A percentile compares a stretch with the other conserved stretches of the same genome.
These are phyloP conservation scores for Ginglymostoma cirratum DNA, from an alignment of 2,113 vertebrate species.

Conservation along the genomic window DNA sequence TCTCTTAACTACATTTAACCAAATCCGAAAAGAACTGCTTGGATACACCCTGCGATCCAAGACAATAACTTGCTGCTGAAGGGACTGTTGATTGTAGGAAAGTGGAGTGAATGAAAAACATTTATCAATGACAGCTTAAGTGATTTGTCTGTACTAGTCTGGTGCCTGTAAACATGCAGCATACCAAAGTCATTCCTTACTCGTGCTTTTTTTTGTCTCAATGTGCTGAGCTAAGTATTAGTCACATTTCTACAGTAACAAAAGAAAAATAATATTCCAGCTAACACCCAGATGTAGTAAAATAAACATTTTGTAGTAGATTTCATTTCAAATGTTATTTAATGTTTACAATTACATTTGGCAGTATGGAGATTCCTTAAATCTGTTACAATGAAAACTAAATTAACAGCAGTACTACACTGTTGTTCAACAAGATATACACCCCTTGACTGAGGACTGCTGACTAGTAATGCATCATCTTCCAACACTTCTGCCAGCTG, in stretches of 20 bases:
- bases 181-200: background rate
- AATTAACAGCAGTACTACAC: background rate
- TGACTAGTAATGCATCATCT: too few relatives aligned
- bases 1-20: too few relatives aligned
- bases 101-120: background rate
- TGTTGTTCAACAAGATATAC: too few relatives aligned
- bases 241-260: background rate
- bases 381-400: background rate
- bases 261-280: background rate
- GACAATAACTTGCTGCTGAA: background rate
- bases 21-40: too few relatives aligned
- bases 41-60: too few relatives aligned
- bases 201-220: background rate
- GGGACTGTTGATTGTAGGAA: background rate
- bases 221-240: background rate
- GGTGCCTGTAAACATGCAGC: background rate
- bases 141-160: background rate
- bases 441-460: too few relatives aligned
- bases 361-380: background rate
- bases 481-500: too few relatives aligned
- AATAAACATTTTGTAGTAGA: conserved; percentile 21
- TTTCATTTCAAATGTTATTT: background rate
- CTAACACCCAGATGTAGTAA: background rate
- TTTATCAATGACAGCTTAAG: background rate
- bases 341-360: background rate